These are phyloP conservation scores for Theretra japonica DNA, from an alignment of 2,888 invertebrate species.

Conservation along the genomic window DNA sequence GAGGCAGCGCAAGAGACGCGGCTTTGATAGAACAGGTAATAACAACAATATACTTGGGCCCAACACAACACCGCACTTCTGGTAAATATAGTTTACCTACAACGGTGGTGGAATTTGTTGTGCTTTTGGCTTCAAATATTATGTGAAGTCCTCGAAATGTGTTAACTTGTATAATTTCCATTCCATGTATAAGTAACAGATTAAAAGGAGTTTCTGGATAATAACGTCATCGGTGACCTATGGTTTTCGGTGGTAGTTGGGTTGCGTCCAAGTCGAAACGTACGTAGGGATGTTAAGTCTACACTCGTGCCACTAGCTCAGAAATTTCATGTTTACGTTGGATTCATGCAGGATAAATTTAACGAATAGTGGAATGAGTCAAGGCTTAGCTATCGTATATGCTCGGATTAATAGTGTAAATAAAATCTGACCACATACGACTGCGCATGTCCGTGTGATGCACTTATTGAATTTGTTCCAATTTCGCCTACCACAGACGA, in stretches of 20 bases:
- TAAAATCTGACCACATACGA: constrained; percentile 41
- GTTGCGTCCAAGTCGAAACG: constrained; percentile 80
- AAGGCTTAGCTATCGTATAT: constrained; percentile 44
- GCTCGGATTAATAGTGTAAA: constrained; percentile 37
- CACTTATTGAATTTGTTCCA: constrained; percentile 51
- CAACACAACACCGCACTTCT: constrained; percentile 61
- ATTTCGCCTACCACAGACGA: constrained; percentile 41
- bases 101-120: constrained; percentile 52
- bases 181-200: constrained; percentile 32
- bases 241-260: constrained; percentile 61
- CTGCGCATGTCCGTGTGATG: constrained; percentile 52
- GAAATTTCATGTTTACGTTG: constrained; percentile 10
- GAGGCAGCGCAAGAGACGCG: constrained; percentile 85
- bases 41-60: constrained; percentile 73
- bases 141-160: constrained; percentile 28
- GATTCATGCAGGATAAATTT: not conserved
- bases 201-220: constrained; percentile 39
- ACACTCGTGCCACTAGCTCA: constrained; percentile 66
- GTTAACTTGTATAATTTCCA: constrained; percentile 27
- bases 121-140: constrained; percentile 37
- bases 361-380: constrained; percentile 21
- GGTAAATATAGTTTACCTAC: constrained; percentile 49
- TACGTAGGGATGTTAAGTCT: constrained; percentile 66
- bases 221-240: constrained; percentile 38
- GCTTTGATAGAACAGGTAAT: constrained; percentile 86